A percentile compares a stretch with the other conserved stretches of the same genome.
Conservation (phyloP, 2,888 invertebrate genomes). For the Cosmia pyralina region DNA sequence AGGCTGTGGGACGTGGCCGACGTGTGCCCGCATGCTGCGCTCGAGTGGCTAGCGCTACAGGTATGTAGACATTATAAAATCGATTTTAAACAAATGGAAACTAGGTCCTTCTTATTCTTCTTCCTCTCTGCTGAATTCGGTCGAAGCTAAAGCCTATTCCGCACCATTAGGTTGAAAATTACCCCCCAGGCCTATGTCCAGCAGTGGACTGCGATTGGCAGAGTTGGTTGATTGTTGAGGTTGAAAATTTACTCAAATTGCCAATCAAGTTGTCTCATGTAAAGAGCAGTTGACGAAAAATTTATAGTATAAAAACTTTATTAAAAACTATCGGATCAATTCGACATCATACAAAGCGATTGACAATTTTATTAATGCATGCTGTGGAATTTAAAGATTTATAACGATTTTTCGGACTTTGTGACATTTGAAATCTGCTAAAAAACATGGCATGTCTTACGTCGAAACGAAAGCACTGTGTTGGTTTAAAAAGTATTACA, state of each 20-base stretch:
- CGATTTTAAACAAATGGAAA: background rate
- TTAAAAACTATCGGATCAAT: background rate
- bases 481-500: too few species aligned
- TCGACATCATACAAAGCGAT: background rate
- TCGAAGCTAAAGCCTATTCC: background rate
- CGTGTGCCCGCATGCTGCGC: slow-evolving; percentile 96
- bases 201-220: too few species aligned
- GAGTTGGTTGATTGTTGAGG: too few species aligned
- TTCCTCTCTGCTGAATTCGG: background rate
- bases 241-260: background rate
- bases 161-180: background rate
- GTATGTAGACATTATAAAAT: slow-evolving; percentile 79
- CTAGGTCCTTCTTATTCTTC: background rate
- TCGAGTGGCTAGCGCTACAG: slow-evolving; percentile 97
- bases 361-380: too few species aligned
- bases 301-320: too few species aligned
- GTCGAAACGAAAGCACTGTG: too few species aligned
- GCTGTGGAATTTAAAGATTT: background rate
- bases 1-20: slow-evolving; percentile 97
- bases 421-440: too few species aligned
- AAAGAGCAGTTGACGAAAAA: background rate
- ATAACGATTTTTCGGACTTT: background rate
- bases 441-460: too few species aligned
- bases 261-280: background rate
- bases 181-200: too few species aligned